phyloP scores from a whole-genome alignment of 2,888 invertebrate species.

The Pomacea canaliculata region DNA sequence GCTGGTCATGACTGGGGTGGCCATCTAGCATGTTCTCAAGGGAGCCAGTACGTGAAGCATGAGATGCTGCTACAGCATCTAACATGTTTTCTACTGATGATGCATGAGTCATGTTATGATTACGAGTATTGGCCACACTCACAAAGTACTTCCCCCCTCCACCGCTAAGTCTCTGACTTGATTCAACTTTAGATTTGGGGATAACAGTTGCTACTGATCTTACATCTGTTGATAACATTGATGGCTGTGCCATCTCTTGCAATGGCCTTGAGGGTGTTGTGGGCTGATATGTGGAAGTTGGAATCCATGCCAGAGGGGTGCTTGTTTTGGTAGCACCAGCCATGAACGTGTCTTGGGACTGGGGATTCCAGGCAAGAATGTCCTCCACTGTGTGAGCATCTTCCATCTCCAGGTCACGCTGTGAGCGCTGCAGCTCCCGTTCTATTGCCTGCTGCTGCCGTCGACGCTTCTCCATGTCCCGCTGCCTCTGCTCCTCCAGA shows the following conservation, averaged over 20 bases:
- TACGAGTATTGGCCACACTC: slow-evolving; percentile 42
- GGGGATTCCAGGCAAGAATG: slow-evolving; percentile 41
- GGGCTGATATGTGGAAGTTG: neutral
- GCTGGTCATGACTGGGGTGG: neutral
- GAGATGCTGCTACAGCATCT: slow-evolving; percentile 42
- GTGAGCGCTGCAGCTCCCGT: slow-evolving; percentile 55
- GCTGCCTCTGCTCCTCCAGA: slow-evolving; percentile 52
- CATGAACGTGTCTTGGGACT: neutral
- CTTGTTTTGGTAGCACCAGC: neutral
- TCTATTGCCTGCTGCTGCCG: slow-evolving; percentile 57
- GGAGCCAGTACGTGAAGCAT: slow-evolving; percentile 46
- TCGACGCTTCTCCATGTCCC: slow-evolving; percentile 54
- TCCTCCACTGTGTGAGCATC: slow-evolving; percentile 61
- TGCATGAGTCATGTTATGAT: slow-evolving; percentile 31
- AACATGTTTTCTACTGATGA: slow-evolving; percentile 32
- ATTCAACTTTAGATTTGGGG: neutral
- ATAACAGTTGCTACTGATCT: neutral
- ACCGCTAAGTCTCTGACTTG: neutral
- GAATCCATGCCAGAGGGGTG: neutral
- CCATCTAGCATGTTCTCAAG: slow-evolving; percentile 51
- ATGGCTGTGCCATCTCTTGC: neutral
- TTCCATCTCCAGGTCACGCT: slow-evolving; percentile 58
- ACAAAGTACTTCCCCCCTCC: slow-evolving; percentile 54
- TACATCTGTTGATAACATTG: neutral
- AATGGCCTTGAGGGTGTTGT: neutral